Evolutionary conservation across 1,140 invertebrate species (phyloP).

Genomic region (Trichoplusia ni): DNA sequence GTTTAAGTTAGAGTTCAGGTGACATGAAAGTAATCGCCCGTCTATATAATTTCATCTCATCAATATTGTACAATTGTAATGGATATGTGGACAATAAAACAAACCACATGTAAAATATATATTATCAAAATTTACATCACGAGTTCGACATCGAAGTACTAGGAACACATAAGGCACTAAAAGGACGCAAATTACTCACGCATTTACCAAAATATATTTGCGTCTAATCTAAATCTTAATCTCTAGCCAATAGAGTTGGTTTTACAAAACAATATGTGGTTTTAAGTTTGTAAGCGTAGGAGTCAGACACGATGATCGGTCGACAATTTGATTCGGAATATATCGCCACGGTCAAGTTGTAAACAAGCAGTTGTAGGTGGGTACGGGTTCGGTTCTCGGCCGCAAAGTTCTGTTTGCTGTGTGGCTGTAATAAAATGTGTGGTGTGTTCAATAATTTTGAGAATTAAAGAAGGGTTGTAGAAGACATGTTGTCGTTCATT

Average conservation of each 20-base stretch:
- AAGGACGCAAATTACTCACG: constrained; percentile 66
- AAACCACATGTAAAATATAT: constrained; percentile 12
- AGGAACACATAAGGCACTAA: constrained; percentile 59
- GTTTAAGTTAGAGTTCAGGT: not conserved
- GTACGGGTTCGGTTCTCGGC: constrained; percentile 60
- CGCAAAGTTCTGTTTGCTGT: constrained; percentile 23
- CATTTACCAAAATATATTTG: constrained; percentile 23
- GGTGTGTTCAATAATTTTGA: constrained; percentile 26
- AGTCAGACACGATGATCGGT: constrained; percentile 68
- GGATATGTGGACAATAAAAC: constrained; percentile 6
- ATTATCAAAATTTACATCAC: constrained; percentile 40
- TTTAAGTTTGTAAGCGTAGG: constrained; percentile 57
- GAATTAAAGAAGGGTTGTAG: constrained; percentile 27
- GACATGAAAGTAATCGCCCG: too few relatives aligned
- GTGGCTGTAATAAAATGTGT: constrained; percentile 29
- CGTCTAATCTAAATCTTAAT: constrained; percentile 27
- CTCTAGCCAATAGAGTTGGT: constrained; percentile 32
- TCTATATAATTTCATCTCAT: too few relatives aligned
- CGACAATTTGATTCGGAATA: constrained; percentile 74
- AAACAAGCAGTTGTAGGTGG: constrained; percentile 70
- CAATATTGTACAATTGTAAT: too few relatives aligned
- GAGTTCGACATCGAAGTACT: constrained; percentile 52
- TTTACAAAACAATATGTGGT: constrained; percentile 13
- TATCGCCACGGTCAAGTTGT: constrained; percentile 63
- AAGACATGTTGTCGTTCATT: constrained; percentile 15